A percentile compares a stretch with the other conserved stretches of the same genome.
phyloP scores from a whole-genome alignment of 2,797 vertebrate genomes.

The Nannoperca australis region DNA sequence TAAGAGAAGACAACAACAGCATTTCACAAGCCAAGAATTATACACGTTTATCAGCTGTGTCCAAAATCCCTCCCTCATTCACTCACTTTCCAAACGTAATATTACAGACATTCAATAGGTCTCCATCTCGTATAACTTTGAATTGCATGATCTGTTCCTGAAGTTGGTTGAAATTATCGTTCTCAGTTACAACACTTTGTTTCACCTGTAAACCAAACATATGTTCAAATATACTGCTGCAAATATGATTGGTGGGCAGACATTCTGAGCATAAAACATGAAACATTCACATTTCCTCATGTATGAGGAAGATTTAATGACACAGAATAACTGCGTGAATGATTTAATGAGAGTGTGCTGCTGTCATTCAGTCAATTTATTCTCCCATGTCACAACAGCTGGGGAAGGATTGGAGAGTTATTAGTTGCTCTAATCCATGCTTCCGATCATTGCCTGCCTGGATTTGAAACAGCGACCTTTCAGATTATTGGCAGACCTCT shows the following conservation, averaged over 20 bases:
- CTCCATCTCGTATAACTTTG: no score
- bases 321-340: no score
- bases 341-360: background rate
- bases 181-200: background rate
- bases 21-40: no score
- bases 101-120: no score
- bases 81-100: no score
- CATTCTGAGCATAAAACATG: background rate
- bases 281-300: background rate
- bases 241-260: background rate
- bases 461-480: slow-evolving; percentile 26
- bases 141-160: no score
- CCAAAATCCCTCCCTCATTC: no score
- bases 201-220: background rate
- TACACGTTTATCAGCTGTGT: no score
- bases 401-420: slow-evolving; percentile 17
- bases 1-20: no score
- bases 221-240: background rate
- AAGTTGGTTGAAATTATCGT: no score
- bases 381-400: background rate
- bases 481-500: slow-evolving; percentile 26
- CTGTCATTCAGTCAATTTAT: background rate
- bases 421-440: slow-evolving; percentile 49
- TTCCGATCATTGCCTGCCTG: slow-evolving; percentile 14
- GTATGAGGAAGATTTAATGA: background rate